Evolutionary conservation across 2,113 vertebrate species (phyloP), one percentile per base, ranked within the genome.

Genomic region (Onychorhynchus coronatus): DNA sequence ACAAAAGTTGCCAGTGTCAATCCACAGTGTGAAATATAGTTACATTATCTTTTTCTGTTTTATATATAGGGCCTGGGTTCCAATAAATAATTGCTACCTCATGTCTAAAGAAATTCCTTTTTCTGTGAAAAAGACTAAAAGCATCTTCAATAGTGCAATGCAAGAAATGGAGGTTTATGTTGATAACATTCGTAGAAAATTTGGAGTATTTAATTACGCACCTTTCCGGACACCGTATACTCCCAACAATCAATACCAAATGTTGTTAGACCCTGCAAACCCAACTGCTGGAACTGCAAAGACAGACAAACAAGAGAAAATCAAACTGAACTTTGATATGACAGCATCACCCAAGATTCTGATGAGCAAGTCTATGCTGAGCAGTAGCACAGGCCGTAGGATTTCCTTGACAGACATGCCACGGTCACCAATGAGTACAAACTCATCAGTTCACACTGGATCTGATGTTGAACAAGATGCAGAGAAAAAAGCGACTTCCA

Each of bases 71-170:
- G 99, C 99, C 95, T 99, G 99, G 99, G 99, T 99, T 97, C 99
- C 99, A 83, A 99, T 99, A 97, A 99, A 99, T 98, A 99, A 99
- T 98, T 99, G 99, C 98, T 99, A 99, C 98, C 99, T 99, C 98
- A 99, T 99, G 99, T 99, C 99, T 97, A 99, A 99, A 98, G 99
- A 99, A 98, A 99, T 99, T 96, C 99, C 99, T 78, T 99, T 99
- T 98, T 99, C 99, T 97, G 99, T 99, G 96, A 99, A 99, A 98
- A 99, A 99, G 98, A 99, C 99, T 62, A 99, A 99, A 97, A 99
- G 99, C 98, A 99, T 99, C 98, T 99, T 99, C 97, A 99, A 99
- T 98, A 99, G 99, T 91, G 99, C 99, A 98, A 99, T 99, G 99
- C 99, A 99, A 92, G 99, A 99, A 97, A 99, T 99, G 99, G 99